Evolutionary conservation across 2,113 vertebrate species (phyloP), one percentile per base, ranked within the genome.

Genomic region (Embiotoca jacksoni): DNA sequence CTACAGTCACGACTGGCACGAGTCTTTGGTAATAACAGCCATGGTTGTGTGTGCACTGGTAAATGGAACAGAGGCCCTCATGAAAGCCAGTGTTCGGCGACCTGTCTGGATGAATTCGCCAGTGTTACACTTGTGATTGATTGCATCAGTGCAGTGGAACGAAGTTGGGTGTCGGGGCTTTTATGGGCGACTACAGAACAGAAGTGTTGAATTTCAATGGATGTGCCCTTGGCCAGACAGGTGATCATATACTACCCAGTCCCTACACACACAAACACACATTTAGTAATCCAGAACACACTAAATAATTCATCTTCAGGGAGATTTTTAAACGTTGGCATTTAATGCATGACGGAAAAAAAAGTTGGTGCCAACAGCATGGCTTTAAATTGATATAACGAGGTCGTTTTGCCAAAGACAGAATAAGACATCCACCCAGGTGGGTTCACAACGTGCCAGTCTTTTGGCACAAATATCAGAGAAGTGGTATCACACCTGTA

Each of bases 131-230:
- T 83, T 79, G 68, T 92, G 88, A 92, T 88, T 78, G 81, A 90
- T 92, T 93, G 86, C 86, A 81, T 93, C 85, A 94, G 81, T 77
- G 88, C 88, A 78, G 85, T 88, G 89, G 89, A 92, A 92, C 90
- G 80, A 83, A 90, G 91, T 80, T 67, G 72, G 87, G 83, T 88
- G 90, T 90, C 84, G 57, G 86, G 81, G 83, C 82, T 88, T 90
- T 89, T 86, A 80, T 79, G 88, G 78, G 65, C 65, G 71, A 86
- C 78, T 77, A 72, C 80, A 90, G 81, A 80, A 80, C 84, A 71
- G 56, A n/a, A 80, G 91, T 82, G 69, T 92, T 84, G 55, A 35
- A 91, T 94, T 94, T 93, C 91, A 88, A 68, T 88, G 82, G 82
- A 80, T 72, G 64, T 92, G 88, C 89, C 92, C 89, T 86, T 88